phyloP scores from a whole-genome alignment of 2,113 vertebrate genomes.

The Coptodon rendalli region DNA sequence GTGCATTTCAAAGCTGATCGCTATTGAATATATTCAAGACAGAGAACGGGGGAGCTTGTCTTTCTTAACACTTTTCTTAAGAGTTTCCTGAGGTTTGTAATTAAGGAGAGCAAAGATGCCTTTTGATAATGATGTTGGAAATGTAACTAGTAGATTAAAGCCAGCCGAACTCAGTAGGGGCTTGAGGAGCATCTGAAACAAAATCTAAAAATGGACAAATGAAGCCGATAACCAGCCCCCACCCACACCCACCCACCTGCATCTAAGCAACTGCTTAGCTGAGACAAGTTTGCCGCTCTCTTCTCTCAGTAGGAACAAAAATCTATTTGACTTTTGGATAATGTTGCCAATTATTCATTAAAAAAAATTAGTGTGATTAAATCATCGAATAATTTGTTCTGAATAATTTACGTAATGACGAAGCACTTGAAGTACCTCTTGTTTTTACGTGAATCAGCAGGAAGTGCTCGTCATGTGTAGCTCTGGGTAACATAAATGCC shows the following conservation, averaged over 20 bases:
- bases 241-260: background rate
- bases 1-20: background rate
- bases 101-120: background rate
- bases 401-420: background rate
- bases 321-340: background rate
- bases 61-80: background rate
- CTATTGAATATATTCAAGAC: background rate
- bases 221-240: background rate
- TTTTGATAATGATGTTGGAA: background rate
- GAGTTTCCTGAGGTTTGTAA: background rate
- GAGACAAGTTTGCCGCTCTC: rapidly evolving
- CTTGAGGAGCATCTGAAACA: background rate
- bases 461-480: background rate
- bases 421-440: background rate
- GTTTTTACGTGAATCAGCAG: background rate
- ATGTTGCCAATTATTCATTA: background rate
- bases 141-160: background rate
- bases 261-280: background rate
- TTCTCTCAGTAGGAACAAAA: background rate
- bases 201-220: background rate
- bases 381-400: background rate
- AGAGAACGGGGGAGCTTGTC: background rate
- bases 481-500: background rate
- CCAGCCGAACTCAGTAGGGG: background rate
- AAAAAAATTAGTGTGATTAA: background rate